Evolutionary conservation across 2,888 invertebrate genomes (phyloP).

Genomic region (Podotricha telesiphe): DNA sequence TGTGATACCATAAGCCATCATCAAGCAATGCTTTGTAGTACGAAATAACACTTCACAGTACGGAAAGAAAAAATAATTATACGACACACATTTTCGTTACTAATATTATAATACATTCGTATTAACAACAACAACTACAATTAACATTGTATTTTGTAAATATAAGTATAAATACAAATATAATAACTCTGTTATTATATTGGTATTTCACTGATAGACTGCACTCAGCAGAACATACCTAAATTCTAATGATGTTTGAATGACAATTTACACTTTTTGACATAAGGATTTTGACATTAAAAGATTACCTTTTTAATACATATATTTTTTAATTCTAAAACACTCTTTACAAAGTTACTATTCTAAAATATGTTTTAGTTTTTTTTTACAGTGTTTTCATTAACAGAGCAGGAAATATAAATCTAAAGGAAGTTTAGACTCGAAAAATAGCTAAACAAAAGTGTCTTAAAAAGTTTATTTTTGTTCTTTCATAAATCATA

Average conservation of each 20-base stretch:
- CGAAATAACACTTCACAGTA: slow-evolving; percentile 4
- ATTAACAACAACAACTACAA: neutral
- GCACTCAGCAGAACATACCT: slow-evolving; percentile 1
- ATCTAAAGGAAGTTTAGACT: no score
- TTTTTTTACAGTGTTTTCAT: no score
- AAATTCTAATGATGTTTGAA: slow-evolving; percentile 10
- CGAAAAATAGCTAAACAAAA: no score
- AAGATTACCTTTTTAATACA: neutral
- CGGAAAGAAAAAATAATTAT: neutral
- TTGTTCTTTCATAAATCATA: no score
- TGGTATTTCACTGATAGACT: slow-evolving; percentile 17
- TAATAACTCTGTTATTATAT: slow-evolving; percentile 12
- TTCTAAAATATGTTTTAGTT: no score
- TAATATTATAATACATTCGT: neutral
- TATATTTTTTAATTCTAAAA: neutral
- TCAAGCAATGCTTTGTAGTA: slow-evolving; percentile 20
- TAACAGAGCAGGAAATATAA: no score
- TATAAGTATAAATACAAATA: slow-evolving; percentile 19
- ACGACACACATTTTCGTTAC: neutral
- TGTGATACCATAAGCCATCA: slow-evolving; percentile 32
- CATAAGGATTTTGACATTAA: slow-evolving; percentile 15
- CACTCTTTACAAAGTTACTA: no score
- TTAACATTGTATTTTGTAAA: neutral
- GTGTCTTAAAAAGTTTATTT: no score
- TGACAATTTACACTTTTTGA: slow-evolving; percentile 10